Conservation (phyloP, 2,113 vertebrate genomes). For the Lichenostomus cassidix region DNA sequence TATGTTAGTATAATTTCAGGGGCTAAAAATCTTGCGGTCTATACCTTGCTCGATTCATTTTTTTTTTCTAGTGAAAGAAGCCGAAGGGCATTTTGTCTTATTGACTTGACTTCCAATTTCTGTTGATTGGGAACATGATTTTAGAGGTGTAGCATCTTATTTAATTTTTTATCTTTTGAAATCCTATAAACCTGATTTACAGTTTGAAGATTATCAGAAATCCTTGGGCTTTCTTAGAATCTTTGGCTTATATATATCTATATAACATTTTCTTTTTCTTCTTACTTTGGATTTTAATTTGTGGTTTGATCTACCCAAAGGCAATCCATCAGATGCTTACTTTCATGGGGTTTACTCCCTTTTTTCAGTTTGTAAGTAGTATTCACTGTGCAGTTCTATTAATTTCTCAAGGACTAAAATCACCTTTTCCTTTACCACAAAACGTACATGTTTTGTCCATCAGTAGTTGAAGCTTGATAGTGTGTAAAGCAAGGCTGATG, state of each 20-base stretch:
- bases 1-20: background rate
- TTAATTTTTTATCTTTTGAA: background rate
- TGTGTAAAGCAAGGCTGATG: slow-evolving; percentile 33
- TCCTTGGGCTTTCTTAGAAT: slow-evolving; percentile 55
- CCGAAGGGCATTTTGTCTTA: background rate
- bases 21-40: slow-evolving; percentile 8
- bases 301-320: slow-evolving; percentile 88
- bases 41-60: background rate
- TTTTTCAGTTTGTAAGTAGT: slow-evolving; percentile 98
- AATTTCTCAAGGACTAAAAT: slow-evolving; percentile 50
- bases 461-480: slow-evolving; percentile 1
- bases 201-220: slow-evolving; percentile 79
- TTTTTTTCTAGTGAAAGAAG: slow-evolving; percentile 35
- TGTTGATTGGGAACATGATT: background rate
- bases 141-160: background rate
- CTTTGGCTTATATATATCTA: background rate
- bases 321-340: slow-evolving; percentile 89
- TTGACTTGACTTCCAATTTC: background rate
- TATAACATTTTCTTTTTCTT: background rate
- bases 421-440: slow-evolving; percentile 53
- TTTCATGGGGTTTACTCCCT: slow-evolving; percentile 93
- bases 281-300: slow-evolving; percentile 76
- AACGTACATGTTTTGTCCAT: background rate
- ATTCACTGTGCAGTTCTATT: slow-evolving; percentile 52
- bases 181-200: slow-evolving; percentile 56